phyloP scores from a whole-genome alignment of 2,888 invertebrate genomes.

The Pyrocoelia pectoralis region DNA sequence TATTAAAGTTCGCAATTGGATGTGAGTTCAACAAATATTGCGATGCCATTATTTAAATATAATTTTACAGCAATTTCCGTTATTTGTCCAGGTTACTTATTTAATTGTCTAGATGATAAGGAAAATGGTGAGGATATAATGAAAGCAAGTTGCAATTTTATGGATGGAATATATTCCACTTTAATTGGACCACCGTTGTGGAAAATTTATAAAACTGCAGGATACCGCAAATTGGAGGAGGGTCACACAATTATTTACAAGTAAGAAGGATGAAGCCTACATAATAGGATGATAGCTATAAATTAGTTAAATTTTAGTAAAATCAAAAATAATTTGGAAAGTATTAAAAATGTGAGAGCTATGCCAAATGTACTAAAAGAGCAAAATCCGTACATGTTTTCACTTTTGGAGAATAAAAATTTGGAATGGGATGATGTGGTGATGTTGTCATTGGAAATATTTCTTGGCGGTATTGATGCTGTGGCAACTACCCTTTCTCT shows the following conservation, averaged over 20 bases:
- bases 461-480: slow-evolving; percentile 67
- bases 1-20: slow-evolving; percentile 59
- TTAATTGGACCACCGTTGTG: slow-evolving; percentile 62
- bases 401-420: slow-evolving; percentile 56
- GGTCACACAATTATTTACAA: slow-evolving; percentile 61
- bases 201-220: slow-evolving; percentile 60
- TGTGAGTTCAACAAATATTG: no score
- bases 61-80: slow-evolving; percentile 66
- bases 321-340: neutral
- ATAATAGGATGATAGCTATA: neutral
- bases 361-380: slow-evolving; percentile 40
- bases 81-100: slow-evolving; percentile 62
- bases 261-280: slow-evolving; percentile 40
- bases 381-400: slow-evolving; percentile 52
- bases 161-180: slow-evolving; percentile 61
- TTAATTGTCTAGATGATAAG: slow-evolving; percentile 55
- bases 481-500: slow-evolving; percentile 62
- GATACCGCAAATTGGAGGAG: slow-evolving; percentile 61
- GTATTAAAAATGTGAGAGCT: no score
- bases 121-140: slow-evolving; percentile 55
- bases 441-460: slow-evolving; percentile 64
- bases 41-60: no score
- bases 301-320: neutral
- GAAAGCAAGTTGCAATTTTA: slow-evolving; percentile 60
- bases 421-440: slow-evolving; percentile 60